Evolutionary conservation across 1,140 invertebrate species (phyloP).

Genomic region (Pseudomyrmex flavicornis): DNA sequence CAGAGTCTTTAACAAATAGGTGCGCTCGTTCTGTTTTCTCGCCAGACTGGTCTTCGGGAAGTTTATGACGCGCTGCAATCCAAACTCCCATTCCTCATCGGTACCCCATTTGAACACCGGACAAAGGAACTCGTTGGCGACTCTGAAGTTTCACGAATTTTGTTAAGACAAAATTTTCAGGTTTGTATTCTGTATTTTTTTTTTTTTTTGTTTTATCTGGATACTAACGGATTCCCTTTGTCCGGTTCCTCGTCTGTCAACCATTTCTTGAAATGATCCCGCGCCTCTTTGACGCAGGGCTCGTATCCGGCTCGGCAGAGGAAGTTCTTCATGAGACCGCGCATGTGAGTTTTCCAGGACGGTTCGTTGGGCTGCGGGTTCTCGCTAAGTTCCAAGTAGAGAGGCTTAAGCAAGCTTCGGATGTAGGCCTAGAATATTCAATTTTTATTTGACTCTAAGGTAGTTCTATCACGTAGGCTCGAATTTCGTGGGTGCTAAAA

Average conservation of each 20-base stretch:
- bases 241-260: slow-evolving; percentile 88
- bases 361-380: slow-evolving; percentile 86
- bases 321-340: slow-evolving; percentile 88
- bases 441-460: neutral
- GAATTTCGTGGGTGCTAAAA: too few relatives aligned
- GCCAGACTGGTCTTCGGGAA: slow-evolving; percentile 86
- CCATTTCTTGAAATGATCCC: slow-evolving; percentile 89
- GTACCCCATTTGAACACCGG: slow-evolving; percentile 92
- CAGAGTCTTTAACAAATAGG: slow-evolving; percentile 90
- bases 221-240: slow-evolving; percentile 90
- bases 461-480: too few relatives aligned
- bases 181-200: neutral
- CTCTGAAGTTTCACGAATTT: slow-evolving; percentile 81
- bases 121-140: slow-evolving; percentile 90
- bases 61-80: slow-evolving; percentile 89
- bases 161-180: too few relatives aligned
- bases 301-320: slow-evolving; percentile 90
- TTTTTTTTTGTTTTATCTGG: neutral
- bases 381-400: slow-evolving; percentile 88
- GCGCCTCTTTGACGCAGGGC: slow-evolving; percentile 89
- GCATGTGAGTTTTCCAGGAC: slow-evolving; percentile 87
- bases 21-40: slow-evolving; percentile 89
- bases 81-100: slow-evolving; percentile 91
- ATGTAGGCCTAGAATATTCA: slow-evolving; percentile 87
- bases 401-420: slow-evolving; percentile 87